Evolutionary conservation across 2,888 invertebrate genomes (phyloP), one percentile per base, ranked within the genome.

Genomic region (Polydrusus cervinus): DNA sequence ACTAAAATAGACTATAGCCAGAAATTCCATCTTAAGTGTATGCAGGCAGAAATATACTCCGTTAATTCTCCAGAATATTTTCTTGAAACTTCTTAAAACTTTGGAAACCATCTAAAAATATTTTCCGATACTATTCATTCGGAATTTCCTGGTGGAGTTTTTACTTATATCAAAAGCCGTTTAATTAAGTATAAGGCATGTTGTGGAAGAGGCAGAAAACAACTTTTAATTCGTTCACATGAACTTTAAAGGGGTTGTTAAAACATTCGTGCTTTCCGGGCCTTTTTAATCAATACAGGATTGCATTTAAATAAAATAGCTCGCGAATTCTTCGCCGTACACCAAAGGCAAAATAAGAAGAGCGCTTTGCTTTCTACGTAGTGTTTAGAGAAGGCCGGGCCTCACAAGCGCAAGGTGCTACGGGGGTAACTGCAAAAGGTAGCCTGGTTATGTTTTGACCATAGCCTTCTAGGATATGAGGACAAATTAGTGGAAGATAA

Each of bases 261-360:
- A 83, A 83, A 83, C 82, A 83, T 82, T 84, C 83, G 83, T 83
- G 82, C 82, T 82, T 82, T 79, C 82, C 81, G 81, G 80, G 81
- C 81, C 81, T 84, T 84, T 84, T 84, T 84, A 84, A 83, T 84
- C 84, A 83, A 84, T 84, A 84, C 83, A 82, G 80, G 83, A 84
- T 83, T 84, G 82, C 83, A 84, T 84, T 83, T 83, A 81, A 84
- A 84, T 84, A 83, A 84, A 84, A 84, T 83, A 83, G 83, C 82
- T 82, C 79, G 82, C 79, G 81, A 83, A 83, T 82, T 83, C 82
- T 83, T 82, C 79, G 80, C 78, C 72, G 79, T 71, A 71, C 67
- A 65, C 68, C 62, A 71, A 67, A 71, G 45, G 74, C 68, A 69
- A 74, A 74, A 74, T 74, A 74, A 74, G 74, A 74, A 74, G 61